These are phyloP conservation scores for Chouioia cunea DNA, from an alignment of 2,888 invertebrate genomes.

Conservation along the genomic window DNA sequence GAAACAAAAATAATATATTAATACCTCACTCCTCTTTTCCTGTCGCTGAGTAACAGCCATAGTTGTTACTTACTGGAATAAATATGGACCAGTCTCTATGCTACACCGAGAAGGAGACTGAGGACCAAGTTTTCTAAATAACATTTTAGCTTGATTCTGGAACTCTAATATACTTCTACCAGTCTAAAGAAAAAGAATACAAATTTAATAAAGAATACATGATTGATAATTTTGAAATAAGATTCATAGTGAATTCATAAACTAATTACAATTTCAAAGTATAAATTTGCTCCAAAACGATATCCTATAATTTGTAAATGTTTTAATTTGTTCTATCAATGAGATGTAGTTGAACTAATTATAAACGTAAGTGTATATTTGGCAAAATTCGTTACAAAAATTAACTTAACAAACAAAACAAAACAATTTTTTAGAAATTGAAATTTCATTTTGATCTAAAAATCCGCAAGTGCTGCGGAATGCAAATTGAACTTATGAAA, in stretches of 20 bases:
- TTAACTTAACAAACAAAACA: no score
- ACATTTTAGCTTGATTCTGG: slow-evolving; percentile 98
- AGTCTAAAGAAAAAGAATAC: slow-evolving; percentile 73
- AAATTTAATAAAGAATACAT: background rate
- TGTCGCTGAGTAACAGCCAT: background rate
- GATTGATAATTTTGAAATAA: no score
- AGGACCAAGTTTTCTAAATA: slow-evolving; percentile 93
- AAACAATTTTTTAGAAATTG: no score
- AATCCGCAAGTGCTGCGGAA: no score
- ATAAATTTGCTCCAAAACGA: no score
- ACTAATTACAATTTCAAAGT: no score
- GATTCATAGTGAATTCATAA: no score
- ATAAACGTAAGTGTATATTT: no score
- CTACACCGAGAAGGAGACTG: slow-evolving; percentile 93
- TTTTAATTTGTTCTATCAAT: background rate
- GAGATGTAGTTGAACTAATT: no score
- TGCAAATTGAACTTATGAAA: no score
- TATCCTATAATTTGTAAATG: background rate
- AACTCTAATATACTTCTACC: slow-evolving; percentile 96
- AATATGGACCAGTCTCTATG: slow-evolving; percentile 95
- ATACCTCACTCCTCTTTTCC: background rate
- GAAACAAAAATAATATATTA: slow-evolving; percentile 64
- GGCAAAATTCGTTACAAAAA: no score
- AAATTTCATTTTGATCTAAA: no score
- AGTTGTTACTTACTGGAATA: slow-evolving; percentile 90